Conservation (phyloP, 2,797 vertebrate genomes). For the Cephalopachus bancanus region DNA sequence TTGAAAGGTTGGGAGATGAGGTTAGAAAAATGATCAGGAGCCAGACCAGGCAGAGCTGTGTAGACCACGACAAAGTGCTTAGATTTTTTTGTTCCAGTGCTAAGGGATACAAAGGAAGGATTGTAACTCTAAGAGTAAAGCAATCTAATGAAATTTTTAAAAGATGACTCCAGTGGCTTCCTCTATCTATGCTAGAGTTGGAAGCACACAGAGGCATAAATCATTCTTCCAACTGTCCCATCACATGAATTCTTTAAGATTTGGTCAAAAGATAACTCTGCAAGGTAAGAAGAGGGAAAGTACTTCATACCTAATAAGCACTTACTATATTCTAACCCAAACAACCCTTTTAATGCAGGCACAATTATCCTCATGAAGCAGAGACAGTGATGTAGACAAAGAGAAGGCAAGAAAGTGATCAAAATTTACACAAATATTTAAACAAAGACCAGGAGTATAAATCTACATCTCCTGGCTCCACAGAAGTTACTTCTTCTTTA, state of each 20-base stretch:
- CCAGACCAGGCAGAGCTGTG: not conserved
- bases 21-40: not conserved
- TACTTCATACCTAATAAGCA: not conserved
- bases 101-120: not conserved
- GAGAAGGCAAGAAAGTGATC: not conserved
- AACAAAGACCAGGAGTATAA: not conserved
- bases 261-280: conserved; percentile 22
- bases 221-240: not conserved
- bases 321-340: not conserved
- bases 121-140: not conserved
- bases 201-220: not conserved
- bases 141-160: not conserved
- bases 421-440: not conserved
- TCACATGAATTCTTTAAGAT: not conserved
- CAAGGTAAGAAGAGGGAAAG: not conserved
- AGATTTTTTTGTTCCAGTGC: not conserved
- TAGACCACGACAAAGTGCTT: not conserved
- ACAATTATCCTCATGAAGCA: not conserved
- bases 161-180: not conserved
- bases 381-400: not conserved
- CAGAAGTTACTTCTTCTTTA: not conserved
- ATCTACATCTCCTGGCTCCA: not conserved
- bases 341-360: not conserved
- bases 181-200: not conserved
- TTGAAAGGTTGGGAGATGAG: not conserved